Evolutionary conservation across 2,888 invertebrate genomes (phyloP), one percentile per base, ranked within the genome.

Genomic region (Amblyjoppa fuscipennis): DNA sequence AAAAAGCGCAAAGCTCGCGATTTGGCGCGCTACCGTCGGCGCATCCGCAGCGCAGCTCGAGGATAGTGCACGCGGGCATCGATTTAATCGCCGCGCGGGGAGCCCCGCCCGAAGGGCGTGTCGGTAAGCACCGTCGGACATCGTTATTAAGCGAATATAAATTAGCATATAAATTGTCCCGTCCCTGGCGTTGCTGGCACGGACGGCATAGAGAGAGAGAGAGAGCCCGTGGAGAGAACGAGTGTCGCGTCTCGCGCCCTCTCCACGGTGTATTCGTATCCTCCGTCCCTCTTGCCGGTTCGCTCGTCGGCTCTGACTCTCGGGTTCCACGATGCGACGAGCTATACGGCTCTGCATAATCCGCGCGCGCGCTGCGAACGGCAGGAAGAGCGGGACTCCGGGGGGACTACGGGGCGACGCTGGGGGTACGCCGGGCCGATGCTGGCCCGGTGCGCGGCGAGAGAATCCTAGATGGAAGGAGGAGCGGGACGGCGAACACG

Each of bases 141-240:
- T 93, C 92, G 93, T 94, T 94, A 94, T 93, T 94, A 94, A 93
- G 92, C 93, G 93, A 92, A 93, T 93, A 93, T 93, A 93, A 93
- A 94, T 94, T 94, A 93, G 93, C 94, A 94, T 94, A 94, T 93
- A 94, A 93, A 94, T 94, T 94, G 94, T 93, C 89, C 91, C 88
- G 89, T 88, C 85, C 89, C 89, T 89, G 87, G 88, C 82, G 87
- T 0, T 81, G 76, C 86, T 86, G 82, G 80, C 86, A 86, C 80
- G 81, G 83, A 84, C 80, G 83, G 76, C 70, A 11, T 2, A 41
- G 34, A 2, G 56, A 28, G 31, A 73, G 79, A 82, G 45, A 3
- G 45, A 45, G 45, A 77, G 77, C 64, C 83, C 70, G 45, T 34
- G 25, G 49, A 56, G 61, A 77, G 69, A 75, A 45, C 66, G 53